Conservation (phyloP, 2,888 invertebrate genomes). For the Phorcus lineatus region DNA sequence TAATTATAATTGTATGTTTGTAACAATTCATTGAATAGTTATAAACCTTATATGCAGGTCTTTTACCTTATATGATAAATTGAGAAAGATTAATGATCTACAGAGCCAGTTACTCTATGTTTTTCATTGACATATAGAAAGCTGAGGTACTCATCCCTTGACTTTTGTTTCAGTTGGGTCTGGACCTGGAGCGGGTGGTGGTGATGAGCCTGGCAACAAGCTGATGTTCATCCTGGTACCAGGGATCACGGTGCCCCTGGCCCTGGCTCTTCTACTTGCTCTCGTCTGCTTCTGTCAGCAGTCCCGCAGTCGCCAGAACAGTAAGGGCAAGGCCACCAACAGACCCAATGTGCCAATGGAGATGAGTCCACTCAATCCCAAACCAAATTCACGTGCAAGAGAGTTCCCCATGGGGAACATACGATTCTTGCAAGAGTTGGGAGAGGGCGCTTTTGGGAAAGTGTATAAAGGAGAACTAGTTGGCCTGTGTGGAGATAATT, state of each 20-base stretch:
- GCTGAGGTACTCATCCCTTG: too few species aligned
- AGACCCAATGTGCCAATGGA: constrained; percentile 55
- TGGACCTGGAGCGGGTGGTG: constrained; percentile 75
- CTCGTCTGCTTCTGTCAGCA: constrained; percentile 71
- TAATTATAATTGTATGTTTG: too few species aligned
- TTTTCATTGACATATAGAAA: too few species aligned
- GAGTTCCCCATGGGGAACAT: constrained; percentile 90
- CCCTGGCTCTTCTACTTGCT: constrained; percentile 68
- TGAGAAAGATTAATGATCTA: too few species aligned
- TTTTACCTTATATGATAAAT: too few species aligned
- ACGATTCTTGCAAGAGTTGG: constrained; percentile 71
- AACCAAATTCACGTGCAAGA: constrained; percentile 81
- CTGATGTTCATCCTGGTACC: constrained; percentile 80
- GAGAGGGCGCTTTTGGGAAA: constrained; percentile 91
- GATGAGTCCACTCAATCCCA: constrained; percentile 67
- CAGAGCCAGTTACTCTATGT: too few species aligned
- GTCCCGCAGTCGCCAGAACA: constrained; percentile 44
- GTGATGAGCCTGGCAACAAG: constrained; percentile 70
- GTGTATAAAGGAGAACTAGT: constrained; percentile 94
- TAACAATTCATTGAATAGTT: too few species aligned
- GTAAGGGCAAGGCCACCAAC: constrained; percentile 44
- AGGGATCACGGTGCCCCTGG: constrained; percentile 72
- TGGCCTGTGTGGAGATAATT: constrained; percentile 71
- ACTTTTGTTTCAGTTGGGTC: not conserved
- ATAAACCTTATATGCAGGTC: too few species aligned